These are phyloP conservation scores for Erebia epiphron DNA, from an alignment of 2,888 invertebrate genomes.

Conservation along the genomic window DNA sequence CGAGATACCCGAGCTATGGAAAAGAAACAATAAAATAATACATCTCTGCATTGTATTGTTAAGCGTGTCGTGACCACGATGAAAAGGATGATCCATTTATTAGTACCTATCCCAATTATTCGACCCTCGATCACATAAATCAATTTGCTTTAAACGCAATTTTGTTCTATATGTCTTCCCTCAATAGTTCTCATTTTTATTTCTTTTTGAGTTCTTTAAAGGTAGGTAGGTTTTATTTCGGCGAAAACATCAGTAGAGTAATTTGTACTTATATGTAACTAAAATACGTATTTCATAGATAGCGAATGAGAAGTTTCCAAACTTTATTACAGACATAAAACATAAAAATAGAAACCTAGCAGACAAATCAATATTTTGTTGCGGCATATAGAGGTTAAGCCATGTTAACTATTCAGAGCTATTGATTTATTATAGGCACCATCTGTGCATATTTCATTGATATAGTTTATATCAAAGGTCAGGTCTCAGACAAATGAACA, in stretches of 20 bases:
- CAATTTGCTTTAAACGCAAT: not conserved
- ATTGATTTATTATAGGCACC: slow-evolving; percentile 12
- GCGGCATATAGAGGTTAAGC: slow-evolving; percentile 17
- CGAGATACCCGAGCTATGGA: slow-evolving; percentile 77
- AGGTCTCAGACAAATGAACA: no score
- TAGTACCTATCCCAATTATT: no score
- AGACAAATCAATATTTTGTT: slow-evolving; percentile 26
- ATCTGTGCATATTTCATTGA: not conserved
- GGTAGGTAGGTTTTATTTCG: no score
- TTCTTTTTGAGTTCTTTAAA: not conserved
- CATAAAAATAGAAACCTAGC: slow-evolving; percentile 27
- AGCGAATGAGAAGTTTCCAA: not conserved
- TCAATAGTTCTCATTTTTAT: not conserved
- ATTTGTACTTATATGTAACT: no score
- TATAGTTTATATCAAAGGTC: not conserved
- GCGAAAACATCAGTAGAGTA: no score
- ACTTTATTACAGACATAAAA: not conserved
- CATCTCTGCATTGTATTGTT: no score
- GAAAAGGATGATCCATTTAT: no score
- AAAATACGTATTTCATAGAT: not conserved
- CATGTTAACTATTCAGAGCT: slow-evolving; percentile 31
- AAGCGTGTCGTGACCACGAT: no score
- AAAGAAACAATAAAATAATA: not conserved
- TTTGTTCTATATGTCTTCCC: not conserved
- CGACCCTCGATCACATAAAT: not conserved